A percentile compares a stretch with the other conserved stretches of the same genome.
phyloP scores from a whole-genome alignment of 2,113 vertebrate species.

The Ammodytes marinus region DNA sequence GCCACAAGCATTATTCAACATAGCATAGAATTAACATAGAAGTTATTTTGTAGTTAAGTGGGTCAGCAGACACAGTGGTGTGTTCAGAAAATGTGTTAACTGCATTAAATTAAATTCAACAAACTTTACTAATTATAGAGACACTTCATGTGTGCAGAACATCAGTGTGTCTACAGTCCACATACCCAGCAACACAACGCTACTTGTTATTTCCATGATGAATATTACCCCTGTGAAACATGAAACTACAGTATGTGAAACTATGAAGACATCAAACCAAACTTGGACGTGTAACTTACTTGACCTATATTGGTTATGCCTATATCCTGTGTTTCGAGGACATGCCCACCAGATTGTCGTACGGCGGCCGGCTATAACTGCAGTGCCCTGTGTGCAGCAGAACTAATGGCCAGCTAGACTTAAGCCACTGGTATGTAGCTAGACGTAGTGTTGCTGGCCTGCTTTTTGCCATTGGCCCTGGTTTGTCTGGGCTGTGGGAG shows the following conservation, averaged over 20 bases:
- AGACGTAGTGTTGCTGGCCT: slow-evolving; percentile 59
- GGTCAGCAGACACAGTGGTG: neutral
- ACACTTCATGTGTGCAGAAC: no score
- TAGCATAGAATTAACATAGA: neutral
- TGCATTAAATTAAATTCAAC: no score
- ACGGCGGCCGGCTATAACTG: slow-evolving; percentile 39
- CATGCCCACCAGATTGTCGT: slow-evolving; percentile 35
- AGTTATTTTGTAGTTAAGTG: neutral
- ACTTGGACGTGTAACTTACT: slow-evolving; percentile 10
- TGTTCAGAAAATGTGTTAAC: neutral
- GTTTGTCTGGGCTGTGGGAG: slow-evolving; percentile 60
- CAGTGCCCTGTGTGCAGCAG: slow-evolving; percentile 28
- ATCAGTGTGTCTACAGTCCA: no score
- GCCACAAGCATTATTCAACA: neutral
- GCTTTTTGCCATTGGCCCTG: slow-evolving; percentile 45
- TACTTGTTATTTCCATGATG: neutral
- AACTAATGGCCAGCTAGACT: slow-evolving; percentile 74
- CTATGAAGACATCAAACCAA: slow-evolving; percentile 32
- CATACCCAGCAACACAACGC: neutral
- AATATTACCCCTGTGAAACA: neutral
- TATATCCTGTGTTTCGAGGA: slow-evolving; percentile 20
- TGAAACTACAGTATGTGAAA: neutral
- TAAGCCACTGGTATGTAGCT: slow-evolving; percentile 81
- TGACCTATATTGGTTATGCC: slow-evolving; percentile 54
- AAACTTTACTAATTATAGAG: no score